Base-by-base conservation (phyloP, 2,888 invertebrate species). In the Bursaphelenchus okinawaensis region DNA sequence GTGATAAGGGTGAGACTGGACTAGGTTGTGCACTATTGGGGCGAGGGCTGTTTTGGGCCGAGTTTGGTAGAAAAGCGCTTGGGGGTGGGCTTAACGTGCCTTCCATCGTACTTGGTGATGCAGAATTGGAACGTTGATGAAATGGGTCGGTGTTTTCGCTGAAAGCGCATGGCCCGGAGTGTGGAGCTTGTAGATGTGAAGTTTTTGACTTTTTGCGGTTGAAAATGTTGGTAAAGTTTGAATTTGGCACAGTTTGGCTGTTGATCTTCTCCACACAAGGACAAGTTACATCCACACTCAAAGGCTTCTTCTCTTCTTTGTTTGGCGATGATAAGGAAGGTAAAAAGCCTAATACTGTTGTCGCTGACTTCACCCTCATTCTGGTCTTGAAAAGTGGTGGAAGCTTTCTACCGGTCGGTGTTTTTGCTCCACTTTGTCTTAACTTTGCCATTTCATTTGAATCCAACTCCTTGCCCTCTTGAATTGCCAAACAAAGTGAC, bases 51-150 rank as follows among this genome's bases (percentile, higher is more conserved):
- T 16, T n/a, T 4, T 40, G 40, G 40, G 40, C 40, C 6, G 40
- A 40, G 12, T 40, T 40, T 40, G 40, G 40, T 16, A 16, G 12
- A n/a, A 40, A 40, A n/a, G 40, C 40, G 12, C 16, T 16, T 1
- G 40, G 40, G n/a, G 40, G 40, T 4, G 40, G 40, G 6, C 40
- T 40, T 16, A 40, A 16, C 40, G n/a, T 12, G 16, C 40, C 51
- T 3, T 59, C 23, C 50, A 59, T n/a, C 9, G 27, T 27, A 22
- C 71, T 62, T 1, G 70, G 70, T 20, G 71, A 71, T 7, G 68
- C 67, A 40, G 67, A 67, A 54, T 56, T 71, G 31, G 70, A 71
- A n/a, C 70, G 56, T 22, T 68, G 70, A 55, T 71, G 71, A 22
- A 40, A 58, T 2, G 40, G 40, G n/a, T 40, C 40, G n/a, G 12